Evolutionary conservation across 2,113 vertebrate species (phyloP).

Genomic region (Entosphenus tridentatus): DNA sequence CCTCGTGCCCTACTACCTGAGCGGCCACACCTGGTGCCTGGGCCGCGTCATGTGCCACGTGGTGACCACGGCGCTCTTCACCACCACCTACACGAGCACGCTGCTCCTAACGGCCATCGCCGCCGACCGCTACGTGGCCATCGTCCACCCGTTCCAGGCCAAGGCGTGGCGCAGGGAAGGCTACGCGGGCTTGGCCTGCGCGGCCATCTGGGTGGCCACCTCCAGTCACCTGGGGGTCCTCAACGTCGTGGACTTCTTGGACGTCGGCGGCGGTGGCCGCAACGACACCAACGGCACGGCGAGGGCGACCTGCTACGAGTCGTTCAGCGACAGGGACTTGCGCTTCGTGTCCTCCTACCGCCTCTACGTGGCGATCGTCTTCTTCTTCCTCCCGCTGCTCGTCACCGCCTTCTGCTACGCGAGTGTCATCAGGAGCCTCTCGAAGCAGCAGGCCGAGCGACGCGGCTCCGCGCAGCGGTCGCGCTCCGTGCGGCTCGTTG

Average conservation of each 20-base stretch:
- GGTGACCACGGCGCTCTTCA: no score
- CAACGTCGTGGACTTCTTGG: conserved; percentile 16
- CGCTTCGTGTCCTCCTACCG: conserved; percentile 24
- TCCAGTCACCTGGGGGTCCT: conserved; percentile 22
- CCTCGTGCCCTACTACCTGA: conserved; percentile 22
- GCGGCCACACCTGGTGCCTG: conserved; percentile 8
- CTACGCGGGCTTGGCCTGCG: conserved; percentile 25
- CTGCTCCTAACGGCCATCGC: no score
- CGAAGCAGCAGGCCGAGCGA: conserved; percentile 16
- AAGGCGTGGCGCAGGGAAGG: conserved; percentile 20
- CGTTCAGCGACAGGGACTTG: conserved; percentile 26
- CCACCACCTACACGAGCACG: no score
- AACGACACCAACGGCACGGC: conserved; percentile 11
- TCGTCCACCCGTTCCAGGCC: no score
- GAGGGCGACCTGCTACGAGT: conserved; percentile 19
- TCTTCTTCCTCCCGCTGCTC: conserved; percentile 26
- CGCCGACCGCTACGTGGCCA: no score
- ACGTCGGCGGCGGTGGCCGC: conserved; percentile 18
- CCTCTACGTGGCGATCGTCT: conserved; percentile 27
- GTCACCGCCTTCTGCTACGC: conserved; percentile 28
- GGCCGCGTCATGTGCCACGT: no score
- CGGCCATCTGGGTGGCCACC: conserved; percentile 23
- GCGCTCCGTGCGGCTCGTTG: conserved; percentile 23
- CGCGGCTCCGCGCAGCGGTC: conserved; percentile 20
- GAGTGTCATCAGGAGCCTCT: conserved; percentile 26